Conservation (phyloP, 2,113 vertebrate genomes). For the Phrynosoma platyrhinos region DNA sequence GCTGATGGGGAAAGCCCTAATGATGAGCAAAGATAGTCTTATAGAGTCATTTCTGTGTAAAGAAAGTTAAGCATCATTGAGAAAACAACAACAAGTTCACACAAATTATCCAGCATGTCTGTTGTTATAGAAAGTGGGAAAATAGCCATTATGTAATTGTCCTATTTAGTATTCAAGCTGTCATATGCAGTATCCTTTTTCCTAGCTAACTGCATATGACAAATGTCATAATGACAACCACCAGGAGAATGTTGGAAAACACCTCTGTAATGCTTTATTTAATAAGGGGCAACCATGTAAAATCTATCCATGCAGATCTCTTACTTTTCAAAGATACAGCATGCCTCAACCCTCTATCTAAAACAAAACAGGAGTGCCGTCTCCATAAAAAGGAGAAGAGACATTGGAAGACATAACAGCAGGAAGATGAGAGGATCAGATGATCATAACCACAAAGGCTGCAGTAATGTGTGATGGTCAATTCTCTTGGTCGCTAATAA, state of each 20-base stretch:
- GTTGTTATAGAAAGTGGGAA: neutral
- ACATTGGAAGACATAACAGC: too few relatives aligned
- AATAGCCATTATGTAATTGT: neutral
- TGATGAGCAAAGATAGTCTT: neutral
- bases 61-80: too few relatives aligned
- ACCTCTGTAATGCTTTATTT: neutral
- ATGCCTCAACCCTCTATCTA: too few relatives aligned
- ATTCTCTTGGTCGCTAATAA: neutral
- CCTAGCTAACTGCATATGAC: too few relatives aligned
- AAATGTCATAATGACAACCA: neutral
- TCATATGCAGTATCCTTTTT: neutral
- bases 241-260: neutral
- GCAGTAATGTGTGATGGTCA: neutral
- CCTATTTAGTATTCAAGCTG: neutral
- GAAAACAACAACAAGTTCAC: neutral
- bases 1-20: neutral
- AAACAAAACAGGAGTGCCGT: neutral
- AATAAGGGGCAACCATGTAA: neutral
- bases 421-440: too few relatives aligned
- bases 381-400: too few relatives aligned
- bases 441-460: neutral
- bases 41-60: too few relatives aligned
- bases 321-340: neutral
- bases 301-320: neutral
- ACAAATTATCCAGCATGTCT: neutral